Evolutionary conservation across 1,140 invertebrate species (phyloP), one percentile per base, ranked within the genome.

Genomic region (Oryctes rhinoceros): DNA sequence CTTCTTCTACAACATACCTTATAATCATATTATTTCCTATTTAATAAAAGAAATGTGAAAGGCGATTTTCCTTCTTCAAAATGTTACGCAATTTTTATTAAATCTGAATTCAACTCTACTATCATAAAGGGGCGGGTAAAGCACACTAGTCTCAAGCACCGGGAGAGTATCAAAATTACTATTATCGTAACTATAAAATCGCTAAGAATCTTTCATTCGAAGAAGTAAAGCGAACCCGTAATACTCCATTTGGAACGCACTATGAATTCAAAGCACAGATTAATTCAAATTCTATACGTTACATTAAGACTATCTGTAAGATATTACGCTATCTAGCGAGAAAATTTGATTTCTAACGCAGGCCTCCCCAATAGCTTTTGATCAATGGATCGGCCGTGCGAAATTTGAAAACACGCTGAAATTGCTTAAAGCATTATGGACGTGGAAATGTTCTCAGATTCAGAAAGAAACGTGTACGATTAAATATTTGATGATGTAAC

Each of bases 101-200:
- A 59, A 18, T 18, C 18, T 59, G 13, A n/a, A 59, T 59, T 59
- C 53, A 59, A 59, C 1, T 59, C 15, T 18, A n/a, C 18, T 18
- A 13, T n/a, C n/a, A 59, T 59, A 59, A 18, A 59, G 4, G 18
- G 5, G 53, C 18, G 18, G n/a, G n/a, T 18, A 59, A 59, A n/a
- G 53, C 53, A 6, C 18, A 59, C 53, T 7, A 15, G 15, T 7
- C 53, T 59, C 13, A 71, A 20, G 65, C 65, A 59, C 53, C 18
- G 35, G 65, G 6, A 71, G 11, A 71, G 9, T 35, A 30, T 15
- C 37, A 71, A 71, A 71, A 71, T 24, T 71, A 24, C 65, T 71
- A 71, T 71, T 37, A 37, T 71, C 35, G 65, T 35, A 71, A 71
- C 65, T 71, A 71, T 71, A 71, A 71, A 71, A 71, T 71, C 24